Evolutionary conservation across 1,140 invertebrate species (phyloP), one percentile per base, ranked within the genome.

Genomic region (Aphelinus certus): DNA sequence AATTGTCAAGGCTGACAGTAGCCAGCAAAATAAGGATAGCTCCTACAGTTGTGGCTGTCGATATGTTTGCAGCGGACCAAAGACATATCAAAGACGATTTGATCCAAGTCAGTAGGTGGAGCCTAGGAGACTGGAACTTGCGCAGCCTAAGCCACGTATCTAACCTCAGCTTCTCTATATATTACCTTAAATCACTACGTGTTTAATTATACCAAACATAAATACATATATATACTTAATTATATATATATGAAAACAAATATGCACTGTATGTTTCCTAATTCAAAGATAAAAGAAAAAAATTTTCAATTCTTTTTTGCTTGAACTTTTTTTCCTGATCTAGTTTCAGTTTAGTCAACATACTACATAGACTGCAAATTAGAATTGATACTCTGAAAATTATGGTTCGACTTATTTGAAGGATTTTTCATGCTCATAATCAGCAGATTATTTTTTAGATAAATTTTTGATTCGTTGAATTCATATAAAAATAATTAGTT

Each of bases 91-190:
- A 86, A 86, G 86, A 87, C 84, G 87, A 87, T 87, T 87, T 87
- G 87, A 87, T 87, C 84, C 86, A 85, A 87, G 85, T 87, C 86
- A 85, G 82, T 87, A 88, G 87, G 87, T 88, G 87, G 87, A 87
- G 85, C 85, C 85, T 82, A 76, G 86, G 82, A 86, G 84, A 87
- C 80, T 84, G 84, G 83, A 86, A 83, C 81, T 84, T 79, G 84
- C 82, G 85, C 87, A 87, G 87, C 83, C 83, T 85, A 87, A 88
- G 86, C 86, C 87, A 88, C 87, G 87, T 88, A 88, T 88, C 87
- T 88, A 88, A 87, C 84, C 84, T 87, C 85, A 87, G 86, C 87
- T 88, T 85, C 85, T 87, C 85, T 87, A 86, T 87, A 87, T 87
- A 87, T 85, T 87, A 86, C 83, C 82, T 85, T 86, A 86, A 86